Evolutionary conservation across 2,888 invertebrate species (phyloP), one percentile per base, ranked within the genome.

Genomic region (Pocota personata): DNA sequence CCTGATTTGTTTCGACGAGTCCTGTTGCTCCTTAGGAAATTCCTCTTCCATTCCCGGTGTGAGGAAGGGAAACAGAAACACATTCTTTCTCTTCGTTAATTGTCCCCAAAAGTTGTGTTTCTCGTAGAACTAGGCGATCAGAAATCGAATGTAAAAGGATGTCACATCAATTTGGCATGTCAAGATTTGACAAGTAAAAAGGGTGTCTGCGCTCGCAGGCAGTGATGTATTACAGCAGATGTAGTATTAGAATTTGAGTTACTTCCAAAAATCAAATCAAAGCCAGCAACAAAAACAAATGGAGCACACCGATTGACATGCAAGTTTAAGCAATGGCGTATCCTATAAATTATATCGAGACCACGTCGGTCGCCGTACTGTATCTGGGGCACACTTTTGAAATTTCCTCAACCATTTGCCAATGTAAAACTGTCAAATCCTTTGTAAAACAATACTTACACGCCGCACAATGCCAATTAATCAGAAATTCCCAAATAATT

Each of bases 131-230:
- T 48, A 48, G 50, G 40, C 43, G 79, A 73, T 87, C 71, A 87
- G 87, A 88, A 89, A 90, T 90, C 89, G 89, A 90, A 90, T 90
- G 89, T 88, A 89, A 89, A 89, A 89, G 88, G 89, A 89, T 90
- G 90, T 90, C 90, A 89, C 89, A 89, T 90, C 89, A 89, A 90
- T 90, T 89, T 89, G 89, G 88, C 87, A 88, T 89, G 89, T 90
- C 89, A 88, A 78, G 82, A 79, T 89, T 88, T 90, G 90, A 90
- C 89, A 90, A 89, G 89, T 90, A 88, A 89, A 89, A 89, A 89
- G 89, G 89, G 89, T 89, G 66, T 60, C 76, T 60, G 58, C 52
- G 2, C 30, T 14, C 52, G 14, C 21, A 32, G 55, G 14, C 21
- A 32, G 55, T 77, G 77, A 82, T 87, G 48, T 67, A 86, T 86